phyloP scores from a whole-genome alignment of 1,140 invertebrate genomes.

The Arctopsyche grandis region DNA sequence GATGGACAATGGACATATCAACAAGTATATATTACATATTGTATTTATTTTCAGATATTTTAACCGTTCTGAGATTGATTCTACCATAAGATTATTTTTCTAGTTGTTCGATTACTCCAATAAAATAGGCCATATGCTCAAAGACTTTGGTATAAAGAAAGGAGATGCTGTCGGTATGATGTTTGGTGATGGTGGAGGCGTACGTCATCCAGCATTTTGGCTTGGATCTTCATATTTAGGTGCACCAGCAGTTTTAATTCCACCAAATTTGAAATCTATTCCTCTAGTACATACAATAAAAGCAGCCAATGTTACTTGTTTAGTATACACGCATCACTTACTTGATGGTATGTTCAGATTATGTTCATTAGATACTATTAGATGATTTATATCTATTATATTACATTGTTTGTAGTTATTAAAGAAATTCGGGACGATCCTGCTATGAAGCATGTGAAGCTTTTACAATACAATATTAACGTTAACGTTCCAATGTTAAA shows the following conservation, averaged over 20 bases:
- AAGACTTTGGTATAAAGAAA: slow-evolving; percentile 69
- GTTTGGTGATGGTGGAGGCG: slow-evolving; percentile 75
- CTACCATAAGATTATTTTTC: too few species aligned
- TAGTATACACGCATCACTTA: slow-evolving; percentile 81
- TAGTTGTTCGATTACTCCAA: slow-evolving; percentile 82
- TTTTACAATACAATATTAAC: slow-evolving; percentile 70
- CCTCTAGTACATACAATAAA: slow-evolving; percentile 84
- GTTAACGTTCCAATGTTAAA: slow-evolving; percentile 59
- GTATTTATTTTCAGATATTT: too few species aligned
- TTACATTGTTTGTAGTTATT: slow-evolving; percentile 65
- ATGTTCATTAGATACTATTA: neutral
- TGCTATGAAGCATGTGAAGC: slow-evolving; percentile 64
- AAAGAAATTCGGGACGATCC: slow-evolving; percentile 64
- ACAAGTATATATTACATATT: too few species aligned
- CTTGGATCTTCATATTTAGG: slow-evolving; percentile 88
- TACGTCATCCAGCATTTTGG: slow-evolving; percentile 88
- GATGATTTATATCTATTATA: too few species aligned
- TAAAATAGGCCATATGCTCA: slow-evolving; percentile 76
- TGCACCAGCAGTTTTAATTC: slow-evolving; percentile 86
- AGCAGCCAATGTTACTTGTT: slow-evolving; percentile 75
- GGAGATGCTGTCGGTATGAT: slow-evolving; percentile 87
- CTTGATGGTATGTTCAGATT: slow-evolving; percentile 65
- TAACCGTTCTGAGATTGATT: too few species aligned
- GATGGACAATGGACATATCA: slow-evolving; percentile 78
- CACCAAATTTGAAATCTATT: slow-evolving; percentile 82